A percentile compares a stretch with the other conserved stretches of the same genome.
phyloP scores from a whole-genome alignment of 30 jellyfish, hydroid and myxozoan species.

The Aurelia coerulea region DNA sequence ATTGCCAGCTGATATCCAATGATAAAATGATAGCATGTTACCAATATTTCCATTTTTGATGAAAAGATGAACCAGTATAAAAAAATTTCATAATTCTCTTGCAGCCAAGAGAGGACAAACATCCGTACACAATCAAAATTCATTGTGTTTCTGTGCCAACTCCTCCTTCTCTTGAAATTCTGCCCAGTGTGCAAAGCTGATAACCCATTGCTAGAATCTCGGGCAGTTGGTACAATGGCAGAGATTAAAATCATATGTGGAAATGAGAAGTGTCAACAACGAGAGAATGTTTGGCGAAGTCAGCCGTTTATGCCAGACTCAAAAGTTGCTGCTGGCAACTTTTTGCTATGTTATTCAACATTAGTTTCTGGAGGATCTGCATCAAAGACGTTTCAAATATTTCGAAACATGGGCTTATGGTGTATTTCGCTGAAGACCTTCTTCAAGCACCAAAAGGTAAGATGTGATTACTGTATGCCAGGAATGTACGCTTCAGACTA shows the following conservation, averaged over 20 bases:
- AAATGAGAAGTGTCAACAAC: slow-evolving; percentile 15
- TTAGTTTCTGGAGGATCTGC: slow-evolving; percentile 38
- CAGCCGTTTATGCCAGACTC: slow-evolving; percentile 44
- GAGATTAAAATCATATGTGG: slow-evolving; percentile 11
- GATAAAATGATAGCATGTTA: too few relatives aligned
- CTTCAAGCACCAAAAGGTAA: slow-evolving; percentile 59
- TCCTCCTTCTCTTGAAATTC: slow-evolving; percentile 5
- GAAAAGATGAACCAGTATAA: neutral
- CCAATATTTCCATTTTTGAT: neutral
- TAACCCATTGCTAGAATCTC: slow-evolving; percentile 8
- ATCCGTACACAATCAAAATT: slow-evolving; percentile 4
- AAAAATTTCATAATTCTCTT: too few relatives aligned
- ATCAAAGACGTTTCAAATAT: slow-evolving; percentile 22
- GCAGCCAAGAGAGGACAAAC: neutral
- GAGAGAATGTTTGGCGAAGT: slow-evolving; percentile 36
- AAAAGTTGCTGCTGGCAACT: slow-evolving; percentile 51
- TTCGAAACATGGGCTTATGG: slow-evolving; percentile 25
- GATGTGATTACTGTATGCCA: neutral
- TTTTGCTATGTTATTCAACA: slow-evolving; percentile 20
- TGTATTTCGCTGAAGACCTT: slow-evolving; percentile 45
- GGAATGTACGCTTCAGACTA: too few relatives aligned
- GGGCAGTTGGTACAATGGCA: slow-evolving; percentile 41
- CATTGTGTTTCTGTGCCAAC: slow-evolving; percentile 15
- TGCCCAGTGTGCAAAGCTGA: slow-evolving; percentile 38
- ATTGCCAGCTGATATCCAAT: too few relatives aligned